Percentiles rank a stretch among this genome's conserved stretches.
Conservation (phyloP, 2,888 invertebrate genomes). For the Nasonovia ribisnigri region DNA sequence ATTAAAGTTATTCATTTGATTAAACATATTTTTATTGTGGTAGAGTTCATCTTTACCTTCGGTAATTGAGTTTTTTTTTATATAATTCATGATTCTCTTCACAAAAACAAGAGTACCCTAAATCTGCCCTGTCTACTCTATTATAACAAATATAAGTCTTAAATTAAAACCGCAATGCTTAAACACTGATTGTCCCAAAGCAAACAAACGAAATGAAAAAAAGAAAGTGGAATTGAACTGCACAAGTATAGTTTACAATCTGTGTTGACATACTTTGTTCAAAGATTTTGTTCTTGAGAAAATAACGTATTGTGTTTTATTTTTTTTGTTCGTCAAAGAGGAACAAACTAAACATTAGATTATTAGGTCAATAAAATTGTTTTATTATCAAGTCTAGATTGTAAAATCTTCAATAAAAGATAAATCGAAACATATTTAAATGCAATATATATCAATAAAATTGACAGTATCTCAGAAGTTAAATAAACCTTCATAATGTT, state of each 20-base stretch:
- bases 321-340: constrained; percentile 7
- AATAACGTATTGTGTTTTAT: neutral
- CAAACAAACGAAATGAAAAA: constrained; percentile 30
- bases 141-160: constrained; percentile 5
- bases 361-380: neutral
- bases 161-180: neutral
- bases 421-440: constrained; percentile 3
- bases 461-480: neutral
- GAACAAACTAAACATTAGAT: neutral
- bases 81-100: neutral
- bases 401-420: neutral
- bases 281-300: neutral
- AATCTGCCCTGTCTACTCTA: neutral
- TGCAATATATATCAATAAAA: neutral
- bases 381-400: neutral
- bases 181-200: neutral
- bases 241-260: neutral
- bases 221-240: neutral
- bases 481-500: neutral
- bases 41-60: neutral
- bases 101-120: neutral
- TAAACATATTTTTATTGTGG: neutral
- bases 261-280: neutral
- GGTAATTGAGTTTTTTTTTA: constrained; percentile 24
- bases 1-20: constrained; percentile 13